Evolutionary conservation across 2,113 vertebrate genomes (phyloP), one percentile per base, ranked within the genome.

Genomic region (Crotalus horridus): DNA sequence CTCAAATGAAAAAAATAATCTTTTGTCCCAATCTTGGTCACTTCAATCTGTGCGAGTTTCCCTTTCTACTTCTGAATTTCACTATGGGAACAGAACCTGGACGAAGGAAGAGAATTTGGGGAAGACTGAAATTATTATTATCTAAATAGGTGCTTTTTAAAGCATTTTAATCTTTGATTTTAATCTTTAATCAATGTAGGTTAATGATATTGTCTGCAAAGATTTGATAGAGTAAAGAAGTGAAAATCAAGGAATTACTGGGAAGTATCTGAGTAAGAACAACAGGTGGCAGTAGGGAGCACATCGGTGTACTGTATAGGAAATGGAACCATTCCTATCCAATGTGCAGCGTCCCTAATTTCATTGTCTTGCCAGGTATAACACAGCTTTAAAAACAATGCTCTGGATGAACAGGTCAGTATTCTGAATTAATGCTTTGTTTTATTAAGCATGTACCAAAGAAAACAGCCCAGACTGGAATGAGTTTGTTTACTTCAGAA

Each of bases 361-460:
- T 54, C 94, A 93, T 92, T 6, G 0, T 39, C 48, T 81, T 3
- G 0, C 92, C 93, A 89, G 92, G 89, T 56, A 91, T 93, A 95
- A 94, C 93, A 96, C 93, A 89, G 95, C 96, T 97, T 96, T 95
- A 94, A 96, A 94, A 97, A 96, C 89, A 93, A 91, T 93, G 86
- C 20, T 0, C 91, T 91, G 96, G 94, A 91, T 92, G 91, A 96
- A 92, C 89, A 97, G 91, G 91, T 94, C 74, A 88, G 92, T 93
- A 56, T 54, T 96, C 96, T 95, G 96, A 96, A 94, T 86, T 90
- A 91, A 23, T 55, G 55, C 59, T 8, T 90, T 89, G 56, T 48
- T 89, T 93, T 89, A 4, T 0, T 85, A 89, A 74, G 85, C 46
- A 15, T 0, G 11, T 1, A 94, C 96, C 96, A 96, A 97, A 95